phyloP scores from a whole-genome alignment of 2,888 invertebrate species.

The Aphodius sticticus region DNA sequence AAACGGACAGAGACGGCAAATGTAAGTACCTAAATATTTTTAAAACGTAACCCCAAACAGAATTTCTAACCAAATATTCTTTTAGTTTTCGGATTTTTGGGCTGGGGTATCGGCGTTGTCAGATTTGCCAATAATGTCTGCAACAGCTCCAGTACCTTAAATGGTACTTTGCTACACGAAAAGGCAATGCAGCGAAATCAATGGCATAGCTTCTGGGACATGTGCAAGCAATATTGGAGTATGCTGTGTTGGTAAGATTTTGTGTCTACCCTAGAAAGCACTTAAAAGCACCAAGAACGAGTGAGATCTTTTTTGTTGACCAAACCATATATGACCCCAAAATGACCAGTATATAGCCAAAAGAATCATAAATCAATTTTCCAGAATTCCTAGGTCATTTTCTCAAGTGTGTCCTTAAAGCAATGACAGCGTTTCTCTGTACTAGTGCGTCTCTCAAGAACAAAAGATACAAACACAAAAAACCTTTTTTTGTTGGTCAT shows the following conservation, averaged over 20 bases:
- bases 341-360: no score
- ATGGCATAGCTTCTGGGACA: conserved; percentile 74
- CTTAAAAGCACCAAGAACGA: not conserved
- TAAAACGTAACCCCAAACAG: not conserved
- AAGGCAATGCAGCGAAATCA: conserved; percentile 74
- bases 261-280: conserved; percentile 13
- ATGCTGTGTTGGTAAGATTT: conserved; percentile 80
- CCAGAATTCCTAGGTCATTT: no score
- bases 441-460: no score
- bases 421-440: no score
- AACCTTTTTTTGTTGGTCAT: no score
- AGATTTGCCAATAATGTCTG: conserved; percentile 78
- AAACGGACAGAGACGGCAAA: conserved; percentile 12
- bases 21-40: not conserved
- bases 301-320: no score
- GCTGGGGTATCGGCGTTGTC: conserved; percentile 63
- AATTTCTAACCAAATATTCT: not conserved
- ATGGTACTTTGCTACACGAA: conserved; percentile 79
- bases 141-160: conserved; percentile 69
- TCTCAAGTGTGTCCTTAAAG: no score
- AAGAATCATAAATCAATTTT: no score
- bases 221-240: conserved; percentile 79
- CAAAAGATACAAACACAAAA: no score
- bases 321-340: no score
- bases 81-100: conserved; percentile 23